Evolutionary conservation across 2,797 vertebrate genomes (phyloP).

Genomic region (Eurystomus glaucurus): DNA sequence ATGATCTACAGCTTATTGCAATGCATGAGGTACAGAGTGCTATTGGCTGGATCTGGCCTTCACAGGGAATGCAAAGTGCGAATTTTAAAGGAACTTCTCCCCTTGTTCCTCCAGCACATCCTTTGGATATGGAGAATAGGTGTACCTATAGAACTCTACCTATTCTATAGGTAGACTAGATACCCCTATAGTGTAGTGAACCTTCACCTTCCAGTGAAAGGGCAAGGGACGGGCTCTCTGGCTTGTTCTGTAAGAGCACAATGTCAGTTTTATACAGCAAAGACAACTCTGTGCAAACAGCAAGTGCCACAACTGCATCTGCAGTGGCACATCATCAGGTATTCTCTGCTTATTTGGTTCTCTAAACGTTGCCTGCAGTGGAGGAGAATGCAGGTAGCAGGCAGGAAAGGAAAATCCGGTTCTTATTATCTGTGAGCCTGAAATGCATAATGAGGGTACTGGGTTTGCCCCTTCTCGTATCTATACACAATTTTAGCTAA

Average conservation of each 20-base stretch:
- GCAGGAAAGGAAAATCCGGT: not conserved
- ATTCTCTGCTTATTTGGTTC: not conserved
- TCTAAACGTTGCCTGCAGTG: not conserved
- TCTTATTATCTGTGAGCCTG: not conserved
- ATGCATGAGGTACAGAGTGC: fast-evolving
- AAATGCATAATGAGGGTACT: not conserved
- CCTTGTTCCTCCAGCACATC: not conserved
- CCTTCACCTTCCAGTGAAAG: not conserved
- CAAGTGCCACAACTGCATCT: not conserved
- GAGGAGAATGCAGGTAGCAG: not conserved
- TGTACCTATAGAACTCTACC: not conserved
- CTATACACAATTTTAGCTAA: not conserved
- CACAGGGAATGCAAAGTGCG: not conserved
- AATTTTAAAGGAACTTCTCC: not conserved
- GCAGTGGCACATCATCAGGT: not conserved
- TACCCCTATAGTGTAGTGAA: not conserved
- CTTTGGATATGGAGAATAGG: not conserved
- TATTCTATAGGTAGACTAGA: not conserved
- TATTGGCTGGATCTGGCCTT: not conserved
- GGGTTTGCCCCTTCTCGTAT: fast-evolving
- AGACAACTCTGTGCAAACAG: not conserved
- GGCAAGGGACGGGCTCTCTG: not conserved
- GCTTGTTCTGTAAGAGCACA: not conserved
- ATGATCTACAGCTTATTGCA: not conserved
- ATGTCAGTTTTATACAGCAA: not conserved